Conservation (phyloP, 2,797 vertebrate species). For the Borostomias antarcticus region DNA sequence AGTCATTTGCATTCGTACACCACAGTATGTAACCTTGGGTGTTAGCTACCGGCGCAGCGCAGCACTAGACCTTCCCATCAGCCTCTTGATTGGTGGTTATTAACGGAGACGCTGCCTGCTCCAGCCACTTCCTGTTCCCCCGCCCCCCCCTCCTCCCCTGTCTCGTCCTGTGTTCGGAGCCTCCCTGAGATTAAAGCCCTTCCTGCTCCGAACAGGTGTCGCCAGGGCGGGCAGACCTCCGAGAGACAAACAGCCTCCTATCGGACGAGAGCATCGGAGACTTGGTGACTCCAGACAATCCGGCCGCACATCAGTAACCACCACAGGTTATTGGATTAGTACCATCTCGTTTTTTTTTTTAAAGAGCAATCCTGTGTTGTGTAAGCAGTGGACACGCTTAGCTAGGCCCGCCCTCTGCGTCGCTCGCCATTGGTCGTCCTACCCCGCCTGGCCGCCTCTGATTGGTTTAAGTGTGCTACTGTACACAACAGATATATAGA, state of each 20-base stretch:
- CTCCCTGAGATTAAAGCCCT: constrained; percentile 76
- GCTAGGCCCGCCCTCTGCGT: constrained; percentile 37
- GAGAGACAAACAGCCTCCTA: constrained; percentile 75
- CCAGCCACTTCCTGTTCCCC: too few relatives aligned
- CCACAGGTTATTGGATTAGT: constrained; percentile 82
- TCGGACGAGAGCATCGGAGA: constrained; percentile 74
- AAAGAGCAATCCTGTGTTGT: constrained; percentile 81
- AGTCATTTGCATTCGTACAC: constrained; percentile 22
- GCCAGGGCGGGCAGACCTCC: constrained; percentile 65
- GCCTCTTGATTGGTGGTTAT: constrained; percentile 67
- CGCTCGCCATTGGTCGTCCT: constrained; percentile 25
- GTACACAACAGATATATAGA: constrained; percentile 49
- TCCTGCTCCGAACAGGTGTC: constrained; percentile 79
- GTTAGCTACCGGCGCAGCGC: constrained; percentile 30
- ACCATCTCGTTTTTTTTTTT: constrained; percentile 82
- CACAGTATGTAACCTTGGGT: constrained; percentile 26
- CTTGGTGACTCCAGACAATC: constrained; percentile 81
- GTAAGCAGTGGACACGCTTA: constrained; percentile 70
- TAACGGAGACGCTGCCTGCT: constrained; percentile 64
- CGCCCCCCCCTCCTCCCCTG: constrained; percentile 56
- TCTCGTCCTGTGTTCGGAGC: constrained; percentile 70
- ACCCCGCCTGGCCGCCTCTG: constrained; percentile 55
- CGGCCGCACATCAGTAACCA: constrained; percentile 81
- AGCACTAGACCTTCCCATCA: constrained; percentile 34
- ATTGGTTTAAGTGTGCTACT: constrained; percentile 66